A percentile compares a stretch with the other conserved stretches of the same genome.
Evolutionary conservation across 2,797 vertebrate genomes (phyloP).

Genomic region (Myoxocephalus aenaeus): DNA sequence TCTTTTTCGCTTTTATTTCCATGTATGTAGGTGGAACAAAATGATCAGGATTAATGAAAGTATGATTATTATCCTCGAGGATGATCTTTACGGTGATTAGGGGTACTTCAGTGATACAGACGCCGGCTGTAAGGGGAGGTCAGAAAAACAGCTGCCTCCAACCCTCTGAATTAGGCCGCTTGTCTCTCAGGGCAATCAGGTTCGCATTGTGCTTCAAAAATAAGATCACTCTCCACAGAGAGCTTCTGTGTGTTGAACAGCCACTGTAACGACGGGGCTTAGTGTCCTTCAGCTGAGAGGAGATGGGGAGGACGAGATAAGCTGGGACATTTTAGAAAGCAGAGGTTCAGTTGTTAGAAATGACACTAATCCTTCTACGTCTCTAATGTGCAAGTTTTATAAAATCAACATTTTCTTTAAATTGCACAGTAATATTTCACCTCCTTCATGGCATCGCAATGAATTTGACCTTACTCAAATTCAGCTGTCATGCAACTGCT

Average conservation of each 20-base stretch:
- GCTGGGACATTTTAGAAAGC: no score
- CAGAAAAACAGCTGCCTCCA: not conserved
- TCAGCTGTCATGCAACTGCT: no score
- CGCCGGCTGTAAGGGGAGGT: conserved; percentile 6
- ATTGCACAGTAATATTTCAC: no score
- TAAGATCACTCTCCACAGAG: not conserved
- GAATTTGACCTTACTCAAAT: no score
- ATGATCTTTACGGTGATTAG: conserved; percentile 22
- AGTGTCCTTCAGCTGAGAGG: no score
- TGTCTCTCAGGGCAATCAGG: not conserved
- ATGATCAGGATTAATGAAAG: conserved; percentile 23
- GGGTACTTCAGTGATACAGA: conserved; percentile 3
- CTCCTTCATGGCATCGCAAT: no score
- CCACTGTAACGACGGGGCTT: no score
- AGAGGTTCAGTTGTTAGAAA: no score
- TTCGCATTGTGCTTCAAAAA: not conserved
- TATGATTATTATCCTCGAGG: not conserved
- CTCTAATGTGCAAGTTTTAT: no score
- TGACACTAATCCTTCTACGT: no score
- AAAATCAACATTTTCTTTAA: no score
- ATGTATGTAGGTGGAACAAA: conserved; percentile 3
- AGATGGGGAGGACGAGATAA: no score
- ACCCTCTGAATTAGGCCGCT: not conserved
- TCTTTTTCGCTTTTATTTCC: not conserved
- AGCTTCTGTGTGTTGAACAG: not conserved